phyloP scores from a whole-genome alignment of 2,888 invertebrate genomes.

The Folsomia manolachei region DNA sequence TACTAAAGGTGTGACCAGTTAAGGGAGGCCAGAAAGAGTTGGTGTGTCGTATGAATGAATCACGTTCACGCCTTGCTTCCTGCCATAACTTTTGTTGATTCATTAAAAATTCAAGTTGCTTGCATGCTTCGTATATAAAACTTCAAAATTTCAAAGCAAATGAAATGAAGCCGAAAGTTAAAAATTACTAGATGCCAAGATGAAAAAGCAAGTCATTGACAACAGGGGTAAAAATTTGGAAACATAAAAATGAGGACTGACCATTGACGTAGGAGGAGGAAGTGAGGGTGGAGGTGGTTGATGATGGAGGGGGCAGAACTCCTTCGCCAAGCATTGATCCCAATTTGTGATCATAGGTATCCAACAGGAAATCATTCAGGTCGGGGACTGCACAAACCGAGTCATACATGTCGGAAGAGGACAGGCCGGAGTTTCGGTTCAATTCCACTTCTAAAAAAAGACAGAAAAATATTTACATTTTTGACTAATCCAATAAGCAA shows the following conservation, averaged over 20 bases:
- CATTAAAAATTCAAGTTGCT: background rate
- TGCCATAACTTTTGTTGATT: background rate
- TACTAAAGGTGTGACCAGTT: background rate
- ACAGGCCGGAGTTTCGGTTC: constrained; percentile 59
- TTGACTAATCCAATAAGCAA: no score
- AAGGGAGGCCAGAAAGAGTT: background rate
- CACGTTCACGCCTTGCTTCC: background rate
- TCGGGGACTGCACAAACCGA: constrained; percentile 72
- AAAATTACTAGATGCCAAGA: background rate
- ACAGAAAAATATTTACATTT: no score
- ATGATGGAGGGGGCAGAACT: constrained; percentile 52
- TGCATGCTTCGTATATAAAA: background rate
- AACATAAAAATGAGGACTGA: no score
- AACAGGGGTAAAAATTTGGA: no score
- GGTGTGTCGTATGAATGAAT: background rate
- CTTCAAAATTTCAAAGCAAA: background rate
- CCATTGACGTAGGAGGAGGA: constrained; percentile 34
- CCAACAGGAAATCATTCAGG: constrained; percentile 65
- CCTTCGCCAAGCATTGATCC: constrained; percentile 42
- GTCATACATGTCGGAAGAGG: constrained; percentile 64
- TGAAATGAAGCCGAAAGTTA: background rate
- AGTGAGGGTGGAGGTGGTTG: constrained; percentile 35
- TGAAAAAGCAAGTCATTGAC: no score
- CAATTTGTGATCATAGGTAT: constrained; percentile 57
- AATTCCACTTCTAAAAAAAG: constrained; percentile 69